Base-by-base conservation (phyloP, 1,140 invertebrate species). In the Eulimnadia texana region DNA sequence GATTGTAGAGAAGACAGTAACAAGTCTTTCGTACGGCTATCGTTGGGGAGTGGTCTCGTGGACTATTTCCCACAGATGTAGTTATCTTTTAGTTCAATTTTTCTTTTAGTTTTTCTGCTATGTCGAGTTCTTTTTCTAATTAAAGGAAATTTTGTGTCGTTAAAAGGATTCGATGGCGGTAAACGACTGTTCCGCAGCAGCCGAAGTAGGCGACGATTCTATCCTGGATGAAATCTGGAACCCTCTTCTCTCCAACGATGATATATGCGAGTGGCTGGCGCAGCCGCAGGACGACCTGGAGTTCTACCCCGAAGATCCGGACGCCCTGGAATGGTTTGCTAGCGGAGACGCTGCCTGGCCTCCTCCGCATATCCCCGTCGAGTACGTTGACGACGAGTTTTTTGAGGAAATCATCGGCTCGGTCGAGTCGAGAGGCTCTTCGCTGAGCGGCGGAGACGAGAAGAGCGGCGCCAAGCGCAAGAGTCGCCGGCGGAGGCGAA, bases 321-420 rank as follows among this genome's bases (percentile, higher is more conserved):
- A 27, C 2, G 60, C 52, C 23, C 53, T 20, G 51, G 27, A 29
- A 20, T 33, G 11, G 23, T 19, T 54, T 55, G 19, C 27, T 49
- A 50, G 19, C n/a, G 63, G 25, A 20, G 53, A 42, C 27, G 58
- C 16, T 22, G 20, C 22, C 11, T 54, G 59, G 60, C 53, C 52
- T 10, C 47, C 59, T 1, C 50, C n/a, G 28, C 27, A 64, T 11
- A 64, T 69, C 28, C 68, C 67, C n/a, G 64, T 68, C 11, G 66
- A 68, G 29, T 69, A 68, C 49, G 54, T 69, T 55, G 68, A 69
- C 25, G 67, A 69, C 54, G 64, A 66, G n/a, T 59, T 69, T 19
- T 69, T 68, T 58, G 68, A 69, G 25, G 64, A 69, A 57, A 68
- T 69, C 20, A 66, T 68, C 60, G 65, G 67, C 28, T 58, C 65